A percentile compares a stretch with the other conserved stretches of the same genome.
These are phyloP conservation scores for Melierax canorus DNA, from an alignment of 2,113 vertebrate genomes.

Conservation along the genomic window DNA sequence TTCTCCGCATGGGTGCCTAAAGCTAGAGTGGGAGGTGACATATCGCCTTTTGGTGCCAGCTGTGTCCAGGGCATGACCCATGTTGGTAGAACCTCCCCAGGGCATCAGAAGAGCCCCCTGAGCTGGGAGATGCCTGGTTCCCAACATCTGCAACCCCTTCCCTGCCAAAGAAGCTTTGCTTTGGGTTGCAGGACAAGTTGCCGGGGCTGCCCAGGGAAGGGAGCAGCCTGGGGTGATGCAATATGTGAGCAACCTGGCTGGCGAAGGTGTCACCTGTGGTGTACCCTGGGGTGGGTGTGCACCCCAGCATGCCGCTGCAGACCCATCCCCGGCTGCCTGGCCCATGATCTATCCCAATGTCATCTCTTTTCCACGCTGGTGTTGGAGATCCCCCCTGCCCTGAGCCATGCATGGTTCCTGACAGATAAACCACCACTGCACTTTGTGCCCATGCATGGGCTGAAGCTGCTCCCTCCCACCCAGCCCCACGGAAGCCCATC, in stretches of 20 bases:
- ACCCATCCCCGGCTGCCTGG: background rate
- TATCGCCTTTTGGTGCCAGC: background rate
- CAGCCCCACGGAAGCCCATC: too few relatives aligned
- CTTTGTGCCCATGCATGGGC: background rate
- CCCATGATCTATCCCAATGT: accelerated
- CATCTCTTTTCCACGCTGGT: background rate
- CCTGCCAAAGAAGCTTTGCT: background rate
- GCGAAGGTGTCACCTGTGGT: background rate
- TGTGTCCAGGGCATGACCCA: background rate
- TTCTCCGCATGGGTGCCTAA: background rate
- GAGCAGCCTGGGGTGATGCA: background rate
- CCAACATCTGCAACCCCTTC: background rate
- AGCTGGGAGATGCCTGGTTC: background rate
- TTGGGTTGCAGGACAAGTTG: background rate
- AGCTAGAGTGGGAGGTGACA: background rate
- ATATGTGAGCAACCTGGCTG: background rate
- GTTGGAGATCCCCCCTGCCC: background rate
- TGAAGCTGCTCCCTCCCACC: background rate
- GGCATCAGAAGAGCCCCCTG: background rate
- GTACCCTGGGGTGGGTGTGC: background rate
- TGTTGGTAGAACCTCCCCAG: background rate
- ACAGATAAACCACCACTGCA: background rate
- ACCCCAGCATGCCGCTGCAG: background rate
- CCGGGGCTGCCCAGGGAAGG: background rate
- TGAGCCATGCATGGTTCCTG: accelerated